Base-by-base conservation (phyloP, 2,888 invertebrate genomes). In the Drosophila falleni region DNA sequence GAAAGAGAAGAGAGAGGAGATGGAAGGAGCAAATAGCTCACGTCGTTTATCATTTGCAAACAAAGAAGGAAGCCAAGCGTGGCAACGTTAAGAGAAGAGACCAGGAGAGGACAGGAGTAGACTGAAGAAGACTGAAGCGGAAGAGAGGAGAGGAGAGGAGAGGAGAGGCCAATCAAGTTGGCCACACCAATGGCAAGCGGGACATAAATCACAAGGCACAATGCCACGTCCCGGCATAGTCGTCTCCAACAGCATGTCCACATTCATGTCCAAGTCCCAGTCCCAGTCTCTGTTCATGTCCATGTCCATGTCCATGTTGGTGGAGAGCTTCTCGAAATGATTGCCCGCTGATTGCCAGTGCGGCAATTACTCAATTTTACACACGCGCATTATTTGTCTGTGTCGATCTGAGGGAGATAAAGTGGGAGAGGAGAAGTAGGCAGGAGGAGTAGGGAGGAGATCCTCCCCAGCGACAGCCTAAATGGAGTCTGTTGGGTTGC, bases 371-470 rank as follows among this genome's bases (percentile, higher is more conserved):
- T 87, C 87, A 87, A 87, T 87, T 87, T 87, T 87, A 81, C 87
- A 87, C 89, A 89, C 85, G 87, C 82, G 89, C 85, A 87, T 87
- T 87, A 87, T 87, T 87, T 82, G 87, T 87, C 87, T 84, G 87
- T 82, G 83, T 87, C 84, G 84, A 84, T 87, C 87, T 68, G 55
- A 55, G 39, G 33, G 47, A 41, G 13, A 31, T 10, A 9, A 2
- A 1, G 55, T 15, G 56, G 42, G 41, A 13, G 37, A 29, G 15
- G 51, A 9, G 44, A 33, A 46, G 65, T 39, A 59, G 55, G 74
- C 13, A 59, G 55, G 74, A 19, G 49, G 33, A 8, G 2, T 9
- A 9, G 13, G 2, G 3, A 9, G 13, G 16, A 58, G 69, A 67
- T 75, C 79, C 61, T 46, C 35, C 61, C 16, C 44, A 62, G 71